Percentiles rank a stretch among this genome's conserved stretches.
phyloP scores from a whole-genome alignment of 2,888 invertebrate species.

The Scaptomyza flava region DNA sequence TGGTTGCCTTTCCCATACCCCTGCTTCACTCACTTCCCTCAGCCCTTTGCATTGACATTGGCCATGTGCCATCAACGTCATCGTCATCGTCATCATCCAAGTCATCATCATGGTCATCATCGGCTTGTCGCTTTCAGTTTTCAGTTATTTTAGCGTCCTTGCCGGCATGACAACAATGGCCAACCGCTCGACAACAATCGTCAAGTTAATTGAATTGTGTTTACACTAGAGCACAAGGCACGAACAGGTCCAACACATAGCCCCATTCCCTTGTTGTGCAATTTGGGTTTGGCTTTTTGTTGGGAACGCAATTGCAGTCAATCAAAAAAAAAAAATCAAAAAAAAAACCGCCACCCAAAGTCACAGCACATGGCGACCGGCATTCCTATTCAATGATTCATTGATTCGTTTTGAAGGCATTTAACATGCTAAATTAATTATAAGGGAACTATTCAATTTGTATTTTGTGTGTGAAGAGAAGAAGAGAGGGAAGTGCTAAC shows the following conservation, averaged over 20 bases:
- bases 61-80: conserved; percentile 61
- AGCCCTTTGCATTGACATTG: conserved; percentile 42
- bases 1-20: conserved; percentile 4
- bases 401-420: conserved; percentile 18
- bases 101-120: conserved; percentile 49
- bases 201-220: conserved; percentile 78
- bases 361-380: conserved; percentile 28
- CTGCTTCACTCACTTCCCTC: neutral
- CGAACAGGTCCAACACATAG: conserved; percentile 6
- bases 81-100: conserved; percentile 26
- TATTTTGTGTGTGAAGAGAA: conserved; percentile 10
- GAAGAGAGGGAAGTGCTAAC: neutral
- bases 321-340: conserved; percentile 12
- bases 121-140: conserved; percentile 70
- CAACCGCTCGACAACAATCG: conserved; percentile 67
- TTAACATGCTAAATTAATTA: conserved; percentile 46
- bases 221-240: conserved; percentile 66
- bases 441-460: conserved; percentile 28
- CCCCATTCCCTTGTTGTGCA: conserved; percentile 1
- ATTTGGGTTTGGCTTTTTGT: conserved; percentile 40
- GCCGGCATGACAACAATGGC: conserved; percentile 66
- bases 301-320: conserved; percentile 29
- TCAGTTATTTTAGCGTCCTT: conserved; percentile 72
- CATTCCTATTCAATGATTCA: conserved; percentile 10
- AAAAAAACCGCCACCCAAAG: conserved; percentile 21